A percentile compares a stretch with the other conserved stretches of the same genome.
phyloP scores from a whole-genome alignment of 2,888 invertebrate genomes.

The Dicranocentrus wangi region DNA sequence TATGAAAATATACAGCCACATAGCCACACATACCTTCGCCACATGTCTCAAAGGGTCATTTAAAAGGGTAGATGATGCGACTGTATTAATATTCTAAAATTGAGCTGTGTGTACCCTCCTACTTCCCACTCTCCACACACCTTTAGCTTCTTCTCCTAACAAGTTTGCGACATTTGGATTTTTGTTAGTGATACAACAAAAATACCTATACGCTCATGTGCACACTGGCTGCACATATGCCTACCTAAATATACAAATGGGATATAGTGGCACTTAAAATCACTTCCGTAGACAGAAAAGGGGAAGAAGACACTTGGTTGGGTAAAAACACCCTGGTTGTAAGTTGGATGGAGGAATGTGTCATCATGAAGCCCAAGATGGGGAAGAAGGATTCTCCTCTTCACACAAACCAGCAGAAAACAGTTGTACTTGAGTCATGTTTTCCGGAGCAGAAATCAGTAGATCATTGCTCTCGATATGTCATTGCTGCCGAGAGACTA shows the following conservation, averaged over 20 bases:
- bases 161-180: constrained; percentile 29
- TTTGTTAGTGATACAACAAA: no score
- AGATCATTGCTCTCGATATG: constrained; percentile 32
- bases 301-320: constrained; percentile 30
- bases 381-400: background rate
- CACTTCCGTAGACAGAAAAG: constrained; percentile 21
- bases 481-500: background rate
- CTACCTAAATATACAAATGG: background rate
- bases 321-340: background rate
- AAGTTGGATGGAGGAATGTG: background rate
- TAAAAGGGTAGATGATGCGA: constrained; percentile 36
- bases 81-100: constrained; percentile 9
- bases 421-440: constrained; percentile 16
- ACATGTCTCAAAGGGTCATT: constrained; percentile 50
- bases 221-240: background rate
- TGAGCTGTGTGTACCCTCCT: no score
- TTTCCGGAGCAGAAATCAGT: constrained; percentile 20
- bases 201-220: no score
- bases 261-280: constrained; percentile 18
- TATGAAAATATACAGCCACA: background rate
- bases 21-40: constrained; percentile 27
- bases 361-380: constrained; percentile 12
- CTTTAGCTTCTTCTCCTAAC: background rate
- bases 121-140: no score
- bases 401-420: background rate